These are phyloP conservation scores for Paramisgurnus dabryanus DNA, from an alignment of 2,113 vertebrate genomes.

Conservation along the genomic window DNA sequence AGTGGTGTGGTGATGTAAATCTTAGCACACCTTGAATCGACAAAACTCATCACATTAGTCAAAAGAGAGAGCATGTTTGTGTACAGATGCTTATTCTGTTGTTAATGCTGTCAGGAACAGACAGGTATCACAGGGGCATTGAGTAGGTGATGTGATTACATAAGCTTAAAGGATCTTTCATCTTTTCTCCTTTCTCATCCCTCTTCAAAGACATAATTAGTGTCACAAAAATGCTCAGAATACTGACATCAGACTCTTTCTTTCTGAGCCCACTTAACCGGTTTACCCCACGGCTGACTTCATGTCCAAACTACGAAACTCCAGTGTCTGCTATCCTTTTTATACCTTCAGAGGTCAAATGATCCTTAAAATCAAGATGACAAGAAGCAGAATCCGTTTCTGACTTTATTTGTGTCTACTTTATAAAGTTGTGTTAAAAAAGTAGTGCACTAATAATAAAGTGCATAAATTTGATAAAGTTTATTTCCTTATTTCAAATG, in stretches of 20 bases:
- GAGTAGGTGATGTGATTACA: conserved; percentile 64
- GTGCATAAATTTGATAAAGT: too few relatives aligned
- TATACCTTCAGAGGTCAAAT: background rate
- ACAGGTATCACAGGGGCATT: conserved; percentile 56
- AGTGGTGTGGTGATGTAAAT: background rate
- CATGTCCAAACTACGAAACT: background rate
- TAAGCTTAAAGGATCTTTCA: conserved; percentile 67
- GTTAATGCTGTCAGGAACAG: conserved; percentile 54
- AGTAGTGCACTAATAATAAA: too few relatives aligned
- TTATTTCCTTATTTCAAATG: too few relatives aligned
- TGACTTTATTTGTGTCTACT: too few relatives aligned
- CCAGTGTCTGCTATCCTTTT: conserved; percentile 4
- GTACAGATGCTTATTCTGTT: conserved; percentile 60
- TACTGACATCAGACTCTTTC: conserved; percentile 31
- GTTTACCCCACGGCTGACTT: conserved; percentile 50
- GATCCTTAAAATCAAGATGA: background rate
- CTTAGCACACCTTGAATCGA: background rate
- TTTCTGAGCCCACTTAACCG: conserved; percentile 50
- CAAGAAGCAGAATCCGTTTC: too few relatives aligned
- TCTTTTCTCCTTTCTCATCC: conserved; percentile 59
- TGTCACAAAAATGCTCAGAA: conserved; percentile 61
- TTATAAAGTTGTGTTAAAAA: too few relatives aligned
- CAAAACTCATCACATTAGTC: background rate
- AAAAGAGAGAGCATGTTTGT: background rate
- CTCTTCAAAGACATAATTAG: conserved; percentile 60